A percentile compares a stretch with the other conserved stretches of the same genome.
Evolutionary conservation across 2,797 vertebrate genomes (phyloP).

Genomic region (Hypotaenidia okinawae): DNA sequence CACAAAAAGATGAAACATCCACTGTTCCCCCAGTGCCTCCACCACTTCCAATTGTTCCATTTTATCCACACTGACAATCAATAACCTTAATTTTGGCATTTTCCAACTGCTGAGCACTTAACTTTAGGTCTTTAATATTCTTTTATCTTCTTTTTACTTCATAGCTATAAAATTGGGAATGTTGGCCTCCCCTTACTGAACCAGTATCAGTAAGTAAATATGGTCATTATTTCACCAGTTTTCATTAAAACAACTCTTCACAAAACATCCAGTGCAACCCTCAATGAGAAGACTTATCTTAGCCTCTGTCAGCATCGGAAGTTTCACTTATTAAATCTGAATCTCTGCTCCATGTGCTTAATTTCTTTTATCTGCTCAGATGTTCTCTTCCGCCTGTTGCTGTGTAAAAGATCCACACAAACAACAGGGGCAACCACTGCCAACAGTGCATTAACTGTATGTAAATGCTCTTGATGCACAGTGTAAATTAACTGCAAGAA

Average conservation of each 20-base stretch:
- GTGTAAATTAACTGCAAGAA: slow-evolving; percentile 6
- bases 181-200: background rate
- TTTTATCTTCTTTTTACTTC: background rate
- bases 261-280: background rate
- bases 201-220: background rate
- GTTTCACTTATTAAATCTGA: background rate
- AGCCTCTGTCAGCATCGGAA: background rate
- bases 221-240: background rate
- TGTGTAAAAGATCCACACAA: background rate
- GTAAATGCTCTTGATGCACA: background rate
- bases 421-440: background rate
- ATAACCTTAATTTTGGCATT: background rate
- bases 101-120: background rate
- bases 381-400: background rate
- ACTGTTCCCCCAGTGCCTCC: background rate
- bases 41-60: background rate
- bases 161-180: background rate
- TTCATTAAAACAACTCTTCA: background rate
- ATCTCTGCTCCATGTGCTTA: background rate
- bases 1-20: background rate
- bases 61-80: background rate
- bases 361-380: background rate
- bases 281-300: background rate
- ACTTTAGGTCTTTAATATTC: background rate
- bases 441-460: background rate